Conservation (phyloP, 2,113 vertebrate genomes). For the Crotophaga sulcirostris region DNA sequence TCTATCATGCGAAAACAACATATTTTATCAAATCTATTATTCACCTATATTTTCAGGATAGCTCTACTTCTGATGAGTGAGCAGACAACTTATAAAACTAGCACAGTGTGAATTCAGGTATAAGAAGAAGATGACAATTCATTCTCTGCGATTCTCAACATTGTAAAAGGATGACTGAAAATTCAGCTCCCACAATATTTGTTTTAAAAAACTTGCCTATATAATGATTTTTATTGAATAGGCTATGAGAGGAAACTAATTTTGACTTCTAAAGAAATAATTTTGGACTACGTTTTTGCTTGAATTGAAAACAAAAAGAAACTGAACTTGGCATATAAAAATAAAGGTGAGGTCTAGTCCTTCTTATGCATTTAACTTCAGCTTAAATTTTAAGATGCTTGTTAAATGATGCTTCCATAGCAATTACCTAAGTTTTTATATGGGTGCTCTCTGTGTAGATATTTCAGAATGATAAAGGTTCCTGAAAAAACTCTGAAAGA, state of each 20-base stretch:
- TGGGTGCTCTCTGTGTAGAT: neutral
- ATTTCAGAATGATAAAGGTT: neutral
- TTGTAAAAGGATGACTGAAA: neutral
- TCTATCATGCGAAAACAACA: neutral
- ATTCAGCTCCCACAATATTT: neutral
- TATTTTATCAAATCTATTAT: slow-evolving; percentile 46
- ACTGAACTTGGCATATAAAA: neutral
- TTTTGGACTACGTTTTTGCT: neutral
- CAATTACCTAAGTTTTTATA: neutral
- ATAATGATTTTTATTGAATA: neutral
- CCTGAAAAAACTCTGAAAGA: neutral
- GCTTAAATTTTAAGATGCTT: neutral
- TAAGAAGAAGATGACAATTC: neutral
- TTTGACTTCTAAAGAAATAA: neutral
- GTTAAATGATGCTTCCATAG: neutral
- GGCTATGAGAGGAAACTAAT: neutral
- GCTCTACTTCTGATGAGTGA: neutral
- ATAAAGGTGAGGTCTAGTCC: neutral
- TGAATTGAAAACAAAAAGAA: neutral
- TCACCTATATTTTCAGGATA: slow-evolving; percentile 28
- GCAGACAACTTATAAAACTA: slow-evolving; percentile 10
- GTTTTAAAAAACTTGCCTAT: neutral
- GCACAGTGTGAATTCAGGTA: slow-evolving; percentile 11
- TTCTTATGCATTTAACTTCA: neutral
- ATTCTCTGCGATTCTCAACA: neutral